Evolutionary conservation across 2,888 invertebrate species (phyloP).

Genomic region (Carterocephalus palaemon): DNA sequence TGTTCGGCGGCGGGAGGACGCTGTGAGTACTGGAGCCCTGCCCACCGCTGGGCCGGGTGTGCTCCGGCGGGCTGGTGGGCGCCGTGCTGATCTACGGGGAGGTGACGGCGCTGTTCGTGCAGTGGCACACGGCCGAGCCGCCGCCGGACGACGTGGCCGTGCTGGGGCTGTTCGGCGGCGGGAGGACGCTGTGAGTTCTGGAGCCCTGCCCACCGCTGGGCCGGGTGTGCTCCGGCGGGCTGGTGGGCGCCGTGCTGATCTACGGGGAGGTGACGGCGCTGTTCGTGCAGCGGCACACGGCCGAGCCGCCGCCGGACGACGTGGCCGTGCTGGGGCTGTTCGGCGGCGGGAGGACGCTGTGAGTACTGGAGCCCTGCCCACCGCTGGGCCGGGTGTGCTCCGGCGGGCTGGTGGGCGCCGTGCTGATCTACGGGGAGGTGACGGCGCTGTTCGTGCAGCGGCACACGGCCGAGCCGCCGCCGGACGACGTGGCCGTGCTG

Average conservation of each 20-base stretch:
- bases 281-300: conserved; percentile 73
- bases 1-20: conserved; percentile 74
- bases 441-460: conserved; percentile 79
- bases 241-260: conserved; percentile 77
- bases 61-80: conserved; percentile 65
- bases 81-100: conserved; percentile 81
- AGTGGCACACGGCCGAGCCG: conserved; percentile 58
- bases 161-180: conserved; percentile 73
- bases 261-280: conserved; percentile 82
- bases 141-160: conserved; percentile 61
- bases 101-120: conserved; percentile 79
- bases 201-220: no score
- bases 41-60: conserved; percentile 42
- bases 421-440: conserved; percentile 81
- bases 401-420: conserved; percentile 71
- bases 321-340: conserved; percentile 64
- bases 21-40: conserved; percentile 75
- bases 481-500: conserved; percentile 62
- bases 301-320: conserved; percentile 54
- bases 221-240: conserved; percentile 51
- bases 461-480: conserved; percentile 54
- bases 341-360: conserved; percentile 76
- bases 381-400: conserved; percentile 49
- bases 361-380: no score
- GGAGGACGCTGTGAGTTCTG: conserved; percentile 68